Base-by-base conservation (phyloP, 2,113 vertebrate genomes). In the Leuciscus idus region DNA sequence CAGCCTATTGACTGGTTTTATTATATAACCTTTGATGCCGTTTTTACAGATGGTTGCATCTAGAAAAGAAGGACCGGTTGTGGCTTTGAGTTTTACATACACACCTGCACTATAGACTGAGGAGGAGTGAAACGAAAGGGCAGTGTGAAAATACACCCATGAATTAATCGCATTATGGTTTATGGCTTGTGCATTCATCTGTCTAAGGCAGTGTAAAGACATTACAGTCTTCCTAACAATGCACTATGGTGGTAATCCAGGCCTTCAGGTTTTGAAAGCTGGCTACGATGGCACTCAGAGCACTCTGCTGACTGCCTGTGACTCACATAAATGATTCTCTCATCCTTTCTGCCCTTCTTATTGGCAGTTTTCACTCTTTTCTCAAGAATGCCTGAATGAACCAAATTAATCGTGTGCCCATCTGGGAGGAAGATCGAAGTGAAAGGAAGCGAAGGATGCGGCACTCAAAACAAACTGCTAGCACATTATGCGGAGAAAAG, bases 221-320 rank as follows among this genome's bases (percentile, higher is more conserved):
- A 52, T 30, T 39, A 75, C 85, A 83, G 21, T 61, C 11, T 57
- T 55, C 26, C 68, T 52, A 36, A 81, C 85, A 81, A 74, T 74
- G 12, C 78, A 28, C n/a, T 19, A 8, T 66, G 72, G 23, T 87
- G 13, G 55, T 75, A 86, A 86, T 87, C 85, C 72, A 61, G 80
- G 80, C n/a, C 48, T 50, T 26, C 48, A 46, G 81, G 61, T 73
- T 50, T 48, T 79, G 81, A 77, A 84, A 72, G 61, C 61, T 26
- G 33, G 64, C 33, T 48, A 70, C 75, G 72, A 79, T 86, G 84
- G 50, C 6, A 46, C 66, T 72, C 64, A 86, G 57, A 75, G 52
- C 26, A 43, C 26, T 79, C 79, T 36, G 12, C 48, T 30, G 33
- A 70, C 81, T 68, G 46, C 64, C 28, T 52, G 15, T 86, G 85